Evolutionary conservation across 1,140 invertebrate species (phyloP).

Genomic region (Drosophila micromelanica): DNA sequence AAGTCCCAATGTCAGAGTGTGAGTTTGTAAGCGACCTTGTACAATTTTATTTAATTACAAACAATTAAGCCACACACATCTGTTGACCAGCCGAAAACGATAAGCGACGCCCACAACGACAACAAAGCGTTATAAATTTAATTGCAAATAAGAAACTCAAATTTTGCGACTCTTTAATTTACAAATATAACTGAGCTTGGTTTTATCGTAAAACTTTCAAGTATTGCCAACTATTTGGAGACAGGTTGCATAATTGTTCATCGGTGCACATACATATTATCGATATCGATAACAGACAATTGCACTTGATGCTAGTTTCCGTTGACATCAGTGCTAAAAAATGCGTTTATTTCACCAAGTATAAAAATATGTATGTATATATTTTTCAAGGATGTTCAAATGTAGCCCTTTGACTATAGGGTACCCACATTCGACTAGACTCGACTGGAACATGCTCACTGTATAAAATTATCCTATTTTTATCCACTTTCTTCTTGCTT

Average conservation of each 20-base stretch:
- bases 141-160: conserved; percentile 40
- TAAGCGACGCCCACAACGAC: conserved; percentile 45
- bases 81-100: conserved; percentile 46
- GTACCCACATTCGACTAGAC: too few species aligned
- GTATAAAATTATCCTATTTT: too few species aligned
- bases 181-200: background rate
- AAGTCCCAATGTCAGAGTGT: conserved; percentile 24
- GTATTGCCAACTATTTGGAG: background rate
- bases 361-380: too few species aligned
- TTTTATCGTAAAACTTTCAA: conserved; percentile 16
- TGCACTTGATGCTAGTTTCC: too few species aligned
- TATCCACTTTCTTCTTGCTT: too few species aligned
- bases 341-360: too few species aligned
- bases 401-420: too few species aligned
- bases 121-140: conserved; percentile 27
- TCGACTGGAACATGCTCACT: too few species aligned
- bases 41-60: conserved; percentile 83
- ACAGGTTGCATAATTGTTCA: background rate
- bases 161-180: conserved; percentile 17
- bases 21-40: conserved; percentile 73
- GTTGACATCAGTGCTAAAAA: too few species aligned
- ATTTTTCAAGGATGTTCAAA: too few species aligned
- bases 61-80: conserved; percentile 66
- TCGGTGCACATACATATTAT: background rate
- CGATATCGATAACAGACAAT: background rate